phyloP scores from a whole-genome alignment of 2,797 vertebrate species.

The Novumbra hubbsi region DNA sequence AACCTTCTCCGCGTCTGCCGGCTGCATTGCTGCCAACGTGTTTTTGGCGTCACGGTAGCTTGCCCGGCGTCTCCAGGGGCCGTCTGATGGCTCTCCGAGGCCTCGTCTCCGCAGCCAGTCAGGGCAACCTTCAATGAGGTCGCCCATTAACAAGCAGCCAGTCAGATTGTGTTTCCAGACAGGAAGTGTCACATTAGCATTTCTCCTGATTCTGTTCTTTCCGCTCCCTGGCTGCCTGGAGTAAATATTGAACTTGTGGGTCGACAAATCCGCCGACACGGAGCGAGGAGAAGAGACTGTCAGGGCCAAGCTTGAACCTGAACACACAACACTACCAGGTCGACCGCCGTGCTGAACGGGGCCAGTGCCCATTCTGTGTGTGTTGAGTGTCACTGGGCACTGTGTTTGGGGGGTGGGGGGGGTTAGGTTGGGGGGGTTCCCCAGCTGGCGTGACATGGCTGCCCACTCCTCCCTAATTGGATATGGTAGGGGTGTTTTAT shows the following conservation, averaged over 20 bases:
- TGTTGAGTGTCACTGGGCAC: background rate
- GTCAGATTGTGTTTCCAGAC: conserved; percentile 3
- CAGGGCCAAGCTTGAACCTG: background rate
- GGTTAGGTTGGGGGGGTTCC: background rate
- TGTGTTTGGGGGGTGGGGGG: background rate
- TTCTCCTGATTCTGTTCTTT: background rate
- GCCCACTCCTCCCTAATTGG: conserved; percentile 47
- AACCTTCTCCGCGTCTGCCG: background rate
- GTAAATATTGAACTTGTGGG: background rate
- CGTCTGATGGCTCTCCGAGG: background rate
- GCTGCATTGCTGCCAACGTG: background rate
- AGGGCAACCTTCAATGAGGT: background rate
- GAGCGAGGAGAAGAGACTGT: background rate
- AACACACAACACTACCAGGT: background rate
- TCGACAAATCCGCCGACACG: background rate
- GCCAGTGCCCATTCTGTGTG: background rate
- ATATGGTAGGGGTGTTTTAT: conserved; percentile 48
- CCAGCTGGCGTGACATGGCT: conserved; percentile 29
- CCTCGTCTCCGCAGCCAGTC: background rate
- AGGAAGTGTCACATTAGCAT: background rate
- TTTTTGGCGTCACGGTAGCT: background rate
- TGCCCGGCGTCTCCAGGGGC: background rate
- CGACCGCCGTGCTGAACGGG: background rate
- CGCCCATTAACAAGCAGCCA: background rate
- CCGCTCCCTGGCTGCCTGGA: background rate